phyloP scores from a whole-genome alignment of 2,113 vertebrate species.

The Paralichthys olivaceus region DNA sequence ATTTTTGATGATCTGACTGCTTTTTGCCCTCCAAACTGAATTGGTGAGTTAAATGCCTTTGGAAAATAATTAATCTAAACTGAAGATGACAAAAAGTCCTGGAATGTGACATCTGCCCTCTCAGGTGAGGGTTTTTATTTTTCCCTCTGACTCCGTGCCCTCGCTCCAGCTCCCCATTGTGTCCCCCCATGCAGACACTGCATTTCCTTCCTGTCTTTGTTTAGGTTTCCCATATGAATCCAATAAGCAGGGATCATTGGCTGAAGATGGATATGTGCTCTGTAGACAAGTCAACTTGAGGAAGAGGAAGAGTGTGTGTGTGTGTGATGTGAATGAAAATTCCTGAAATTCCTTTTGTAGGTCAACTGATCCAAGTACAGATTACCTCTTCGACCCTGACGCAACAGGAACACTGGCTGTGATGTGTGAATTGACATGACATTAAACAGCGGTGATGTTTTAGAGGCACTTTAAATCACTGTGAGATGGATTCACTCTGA shows the following conservation, averaged over 20 bases:
- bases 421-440: conserved; percentile 40
- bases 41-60: background rate
- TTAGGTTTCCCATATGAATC: conserved; percentile 43
- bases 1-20: background rate
- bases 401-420: conserved; percentile 10
- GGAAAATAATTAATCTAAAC: background rate
- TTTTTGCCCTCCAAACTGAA: background rate
- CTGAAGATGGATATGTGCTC: conserved; percentile 51
- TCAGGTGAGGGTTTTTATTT: conserved; percentile 49
- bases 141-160: conserved; percentile 6
- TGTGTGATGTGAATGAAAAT: conserved; percentile 36
- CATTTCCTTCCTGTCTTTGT: conserved; percentile 74
- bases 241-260: conserved; percentile 47
- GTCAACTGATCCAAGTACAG: conserved; percentile 32
- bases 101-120: conserved; percentile 46
- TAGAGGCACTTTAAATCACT: conserved; percentile 32
- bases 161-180: conserved; percentile 33
- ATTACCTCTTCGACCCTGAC: conserved; percentile 32
- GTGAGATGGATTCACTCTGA: conserved; percentile 9
- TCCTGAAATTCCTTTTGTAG: conserved; percentile 50
- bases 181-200: conserved; percentile 28
- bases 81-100: conserved; percentile 11
- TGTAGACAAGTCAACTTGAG: conserved; percentile 18
- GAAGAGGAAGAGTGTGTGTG: conserved; percentile 17
- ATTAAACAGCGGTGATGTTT: conserved; percentile 30